Conservation (phyloP, 2,797 vertebrate species). For the Dipus sagitta region DNA sequence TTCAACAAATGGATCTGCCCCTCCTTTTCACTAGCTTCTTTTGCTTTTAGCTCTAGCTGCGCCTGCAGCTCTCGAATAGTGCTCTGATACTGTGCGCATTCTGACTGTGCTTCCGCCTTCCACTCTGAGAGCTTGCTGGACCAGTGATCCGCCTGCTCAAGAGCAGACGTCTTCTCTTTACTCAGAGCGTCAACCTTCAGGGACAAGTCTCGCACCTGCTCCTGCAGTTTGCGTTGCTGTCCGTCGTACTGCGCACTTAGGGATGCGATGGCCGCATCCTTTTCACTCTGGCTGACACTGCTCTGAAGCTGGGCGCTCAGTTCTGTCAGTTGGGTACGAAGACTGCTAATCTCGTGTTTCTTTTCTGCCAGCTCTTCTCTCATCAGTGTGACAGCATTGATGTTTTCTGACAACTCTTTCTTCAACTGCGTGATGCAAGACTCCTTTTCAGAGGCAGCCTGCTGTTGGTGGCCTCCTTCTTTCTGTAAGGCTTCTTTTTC, state of each 20-base stretch:
- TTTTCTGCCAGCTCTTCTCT: conserved; percentile 91
- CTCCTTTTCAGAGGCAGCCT: conserved; percentile 91
- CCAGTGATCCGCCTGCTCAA: conserved; percentile 89
- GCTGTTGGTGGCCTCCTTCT: conserved; percentile 88
- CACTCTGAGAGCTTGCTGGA: conserved; percentile 91
- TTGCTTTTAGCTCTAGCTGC: conserved; percentile 90
- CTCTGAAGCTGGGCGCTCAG: conserved; percentile 91
- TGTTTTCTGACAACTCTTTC: conserved; percentile 91
- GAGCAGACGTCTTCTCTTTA: conserved; percentile 91
- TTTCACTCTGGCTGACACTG: conserved; percentile 88
- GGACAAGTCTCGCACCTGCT: conserved; percentile 88
- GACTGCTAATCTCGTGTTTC: conserved; percentile 87
- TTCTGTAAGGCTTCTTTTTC: conserved; percentile 91
- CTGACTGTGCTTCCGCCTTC: conserved; percentile 91
- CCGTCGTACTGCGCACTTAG: conserved; percentile 90
- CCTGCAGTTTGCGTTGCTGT: conserved; percentile 86
- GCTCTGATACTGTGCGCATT: conserved; percentile 89
- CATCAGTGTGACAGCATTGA: conserved; percentile 89
- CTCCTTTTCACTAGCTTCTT: conserved; percentile 90
- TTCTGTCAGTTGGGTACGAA: conserved; percentile 89
- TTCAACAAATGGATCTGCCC: conserved; percentile 89
- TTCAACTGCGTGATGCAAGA: conserved; percentile 91
- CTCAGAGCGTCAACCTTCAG: conserved; percentile 87
- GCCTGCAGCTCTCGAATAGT: conserved; percentile 91
- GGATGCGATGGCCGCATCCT: conserved; percentile 92